Evolutionary conservation across 2,797 vertebrate genomes (phyloP).

Genomic region (Centropyge bicolor): DNA sequence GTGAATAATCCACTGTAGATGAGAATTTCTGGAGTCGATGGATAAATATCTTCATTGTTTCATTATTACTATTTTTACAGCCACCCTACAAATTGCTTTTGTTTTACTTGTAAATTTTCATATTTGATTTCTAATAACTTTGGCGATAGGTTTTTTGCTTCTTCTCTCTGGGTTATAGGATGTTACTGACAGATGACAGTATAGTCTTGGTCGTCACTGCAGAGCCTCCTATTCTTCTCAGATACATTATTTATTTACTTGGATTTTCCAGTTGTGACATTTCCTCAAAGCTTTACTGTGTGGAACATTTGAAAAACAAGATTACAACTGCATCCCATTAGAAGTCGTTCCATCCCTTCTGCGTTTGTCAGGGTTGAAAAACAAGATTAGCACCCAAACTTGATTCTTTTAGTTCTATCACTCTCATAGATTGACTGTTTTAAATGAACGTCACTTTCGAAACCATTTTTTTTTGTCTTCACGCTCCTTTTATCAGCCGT

Average conservation of each 20-base stretch:
- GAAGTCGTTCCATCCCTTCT: neutral
- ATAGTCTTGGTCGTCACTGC: neutral
- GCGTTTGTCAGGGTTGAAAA: constrained; percentile 32
- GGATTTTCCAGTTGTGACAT: constrained; percentile 4
- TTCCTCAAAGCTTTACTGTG: constrained; percentile 20
- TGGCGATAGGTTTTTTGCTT: neutral
- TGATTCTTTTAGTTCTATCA: constrained; percentile 8
- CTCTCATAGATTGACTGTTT: constrained; percentile 3
- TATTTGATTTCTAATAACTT: neutral
- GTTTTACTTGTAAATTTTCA: constrained; percentile 23
- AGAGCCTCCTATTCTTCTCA: neutral
- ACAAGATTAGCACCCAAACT: constrained; percentile 22
- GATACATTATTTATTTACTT: constrained; percentile 24
- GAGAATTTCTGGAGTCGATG: neutral
- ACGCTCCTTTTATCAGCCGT: neutral
- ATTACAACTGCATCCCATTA: constrained; percentile 21
- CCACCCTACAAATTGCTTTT: constrained; percentile 1
- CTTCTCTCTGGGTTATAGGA: neutral
- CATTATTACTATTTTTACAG: neutral
- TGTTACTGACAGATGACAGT: neutral
- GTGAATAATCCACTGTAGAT: neutral
- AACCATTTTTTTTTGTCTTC: neutral
- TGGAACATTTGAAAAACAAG: constrained; percentile 11
- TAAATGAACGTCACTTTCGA: neutral
- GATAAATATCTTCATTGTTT: neutral